Conservation (phyloP, 1,140 invertebrate species). For the Vanessa atalanta region DNA sequence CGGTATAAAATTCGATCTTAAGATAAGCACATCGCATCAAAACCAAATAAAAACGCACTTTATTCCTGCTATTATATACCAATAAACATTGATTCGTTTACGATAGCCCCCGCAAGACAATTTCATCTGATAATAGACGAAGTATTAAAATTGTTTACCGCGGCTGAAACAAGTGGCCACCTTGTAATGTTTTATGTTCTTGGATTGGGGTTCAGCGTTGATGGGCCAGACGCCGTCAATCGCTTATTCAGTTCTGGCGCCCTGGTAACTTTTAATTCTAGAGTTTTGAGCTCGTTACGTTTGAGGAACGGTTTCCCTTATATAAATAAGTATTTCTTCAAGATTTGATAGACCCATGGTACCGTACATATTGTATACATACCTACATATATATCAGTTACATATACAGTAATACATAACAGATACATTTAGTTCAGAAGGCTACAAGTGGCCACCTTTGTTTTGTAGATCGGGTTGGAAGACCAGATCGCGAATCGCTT, state of each 20-base stretch:
- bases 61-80: slow-evolving; percentile 64
- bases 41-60: slow-evolving; percentile 63
- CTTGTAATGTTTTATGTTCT: slow-evolving; percentile 33
- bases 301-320: no score
- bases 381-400: no score
- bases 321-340: no score
- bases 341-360: no score
- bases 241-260: background rate
- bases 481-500: no score
- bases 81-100: slow-evolving; percentile 68
- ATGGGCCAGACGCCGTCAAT: background rate
- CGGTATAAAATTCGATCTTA: slow-evolving; percentile 53
- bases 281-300: no score
- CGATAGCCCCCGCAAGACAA: slow-evolving; percentile 58
- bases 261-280: background rate
- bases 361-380: no score
- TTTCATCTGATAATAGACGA: slow-evolving; percentile 61
- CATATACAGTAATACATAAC: no score
- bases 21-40: slow-evolving; percentile 51
- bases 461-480: no score
- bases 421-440: no score
- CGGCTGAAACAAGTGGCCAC: slow-evolving; percentile 42
- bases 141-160: slow-evolving; percentile 72
- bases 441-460: no score
- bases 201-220: background rate